Percentiles rank a stretch among this genome's conserved stretches.
Conservation (phyloP, 2,888 invertebrate genomes). For the Homarus gammarus region DNA sequence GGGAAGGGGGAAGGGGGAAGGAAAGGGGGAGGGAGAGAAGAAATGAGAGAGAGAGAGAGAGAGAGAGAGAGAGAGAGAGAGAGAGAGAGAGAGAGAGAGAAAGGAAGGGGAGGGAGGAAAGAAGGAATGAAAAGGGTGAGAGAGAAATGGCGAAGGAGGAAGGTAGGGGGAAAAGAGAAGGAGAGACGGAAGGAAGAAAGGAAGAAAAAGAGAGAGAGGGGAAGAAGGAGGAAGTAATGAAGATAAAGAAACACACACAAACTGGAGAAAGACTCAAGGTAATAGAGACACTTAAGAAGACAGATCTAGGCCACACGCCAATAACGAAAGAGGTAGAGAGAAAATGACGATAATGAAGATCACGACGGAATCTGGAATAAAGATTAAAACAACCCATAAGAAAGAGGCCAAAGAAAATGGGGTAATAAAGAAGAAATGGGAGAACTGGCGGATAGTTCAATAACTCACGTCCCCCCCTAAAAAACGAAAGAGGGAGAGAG, state of each 20-base stretch:
- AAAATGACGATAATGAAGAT: no score
- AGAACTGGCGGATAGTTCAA: no score
- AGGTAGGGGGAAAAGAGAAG: neutral
- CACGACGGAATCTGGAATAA: no score
- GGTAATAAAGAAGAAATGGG: no score
- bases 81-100: constrained; percentile 4
- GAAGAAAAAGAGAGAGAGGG: constrained; percentile 21
- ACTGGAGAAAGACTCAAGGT: neutral
- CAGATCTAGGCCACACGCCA: no score
- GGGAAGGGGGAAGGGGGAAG: no score
- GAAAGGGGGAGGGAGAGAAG: no score
- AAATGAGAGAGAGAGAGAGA: neutral
- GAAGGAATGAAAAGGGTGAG: neutral
- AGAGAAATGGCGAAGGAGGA: neutral
- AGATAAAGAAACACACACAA: neutral
- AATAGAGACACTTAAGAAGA: neutral
- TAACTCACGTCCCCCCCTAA: no score
- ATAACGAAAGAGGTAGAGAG: no score
- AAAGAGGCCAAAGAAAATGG: no score
- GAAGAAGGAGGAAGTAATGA: neutral
- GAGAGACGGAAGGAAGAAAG: neutral
- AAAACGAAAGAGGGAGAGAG: no score
- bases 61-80: neutral
- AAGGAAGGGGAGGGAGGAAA: neutral
- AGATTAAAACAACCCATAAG: no score